Conservation (phyloP, 2,797 vertebrate species). For the Schizopygopsis pylzovi region DNA sequence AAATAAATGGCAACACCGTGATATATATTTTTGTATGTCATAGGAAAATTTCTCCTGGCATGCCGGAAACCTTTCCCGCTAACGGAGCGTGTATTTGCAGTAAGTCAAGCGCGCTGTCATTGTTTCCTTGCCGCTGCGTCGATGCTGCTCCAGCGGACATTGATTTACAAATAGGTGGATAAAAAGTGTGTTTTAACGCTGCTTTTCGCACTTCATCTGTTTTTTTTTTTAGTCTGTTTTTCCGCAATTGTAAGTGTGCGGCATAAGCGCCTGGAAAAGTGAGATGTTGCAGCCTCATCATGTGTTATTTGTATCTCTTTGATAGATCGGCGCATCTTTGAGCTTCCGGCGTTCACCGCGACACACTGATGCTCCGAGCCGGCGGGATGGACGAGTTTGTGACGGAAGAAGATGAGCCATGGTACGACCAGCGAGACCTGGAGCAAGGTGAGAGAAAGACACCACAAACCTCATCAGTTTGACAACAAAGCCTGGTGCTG, state of each 20-base stretch:
- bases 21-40: constrained; percentile 51
- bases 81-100: background rate
- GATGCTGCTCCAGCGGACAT: background rate
- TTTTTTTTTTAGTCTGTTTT: background rate
- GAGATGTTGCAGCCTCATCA: background rate
- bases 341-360: constrained; percentile 70
- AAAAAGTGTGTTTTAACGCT: background rate
- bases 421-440: constrained; percentile 96
- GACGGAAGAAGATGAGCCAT: constrained; percentile 93
- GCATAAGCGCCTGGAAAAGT: background rate
- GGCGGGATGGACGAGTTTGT: constrained; percentile 94
- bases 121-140: background rate
- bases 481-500: background rate
- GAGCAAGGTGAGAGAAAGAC: constrained; percentile 87
- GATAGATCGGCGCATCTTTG: constrained; percentile 34
- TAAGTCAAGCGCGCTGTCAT: constrained; percentile 29
- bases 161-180: background rate
- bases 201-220: background rate
- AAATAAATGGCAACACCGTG: constrained; percentile 11
- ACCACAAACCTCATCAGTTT: background rate
- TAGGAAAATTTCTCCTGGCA: background rate
- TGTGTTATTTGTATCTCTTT: constrained; percentile 12
- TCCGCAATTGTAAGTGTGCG: background rate
- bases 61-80: background rate
- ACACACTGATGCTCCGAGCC: constrained; percentile 78